A percentile compares a stretch with the other conserved stretches of the same genome.
Conservation (phyloP, 2,797 vertebrate species). For the Gymnothorax javanicus region DNA sequence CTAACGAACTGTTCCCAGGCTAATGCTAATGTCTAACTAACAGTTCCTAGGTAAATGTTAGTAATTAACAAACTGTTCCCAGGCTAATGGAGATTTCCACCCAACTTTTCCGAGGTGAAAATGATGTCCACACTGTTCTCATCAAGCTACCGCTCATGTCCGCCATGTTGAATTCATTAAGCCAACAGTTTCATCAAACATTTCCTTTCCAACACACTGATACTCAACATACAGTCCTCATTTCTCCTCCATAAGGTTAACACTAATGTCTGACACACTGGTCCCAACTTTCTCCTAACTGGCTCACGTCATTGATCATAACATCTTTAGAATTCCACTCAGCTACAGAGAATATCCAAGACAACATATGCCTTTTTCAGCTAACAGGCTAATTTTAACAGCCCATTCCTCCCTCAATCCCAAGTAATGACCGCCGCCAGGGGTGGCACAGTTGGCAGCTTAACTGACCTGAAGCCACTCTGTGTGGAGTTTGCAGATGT, state of each 20-base stretch:
- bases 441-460: too few relatives aligned
- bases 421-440: slow-evolving; percentile 31
- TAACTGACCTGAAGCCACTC: too few relatives aligned
- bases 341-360: slow-evolving; percentile 9
- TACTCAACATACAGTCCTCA: slow-evolving; percentile 31
- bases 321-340: not conserved
- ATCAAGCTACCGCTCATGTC: not conserved
- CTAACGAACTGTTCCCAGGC: not conserved
- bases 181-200: not conserved
- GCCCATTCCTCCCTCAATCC: not conserved
- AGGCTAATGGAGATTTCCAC: not conserved
- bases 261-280: not conserved
- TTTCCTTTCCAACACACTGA: not conserved
- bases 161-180: not conserved
- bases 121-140: not conserved
- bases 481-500: too few relatives aligned
- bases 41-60: not conserved
- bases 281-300: not conserved
- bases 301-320: not conserved
- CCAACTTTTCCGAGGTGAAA: too few relatives aligned
- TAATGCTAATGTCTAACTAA: not conserved
- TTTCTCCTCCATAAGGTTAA: slow-evolving; percentile 22
- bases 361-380: slow-evolving; percentile 29
- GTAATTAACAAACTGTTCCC: not conserved
- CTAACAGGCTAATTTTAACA: slow-evolving; percentile 8